Base-by-base conservation (phyloP, 2,113 vertebrate species). In the Odocoileus hemionus region DNA sequence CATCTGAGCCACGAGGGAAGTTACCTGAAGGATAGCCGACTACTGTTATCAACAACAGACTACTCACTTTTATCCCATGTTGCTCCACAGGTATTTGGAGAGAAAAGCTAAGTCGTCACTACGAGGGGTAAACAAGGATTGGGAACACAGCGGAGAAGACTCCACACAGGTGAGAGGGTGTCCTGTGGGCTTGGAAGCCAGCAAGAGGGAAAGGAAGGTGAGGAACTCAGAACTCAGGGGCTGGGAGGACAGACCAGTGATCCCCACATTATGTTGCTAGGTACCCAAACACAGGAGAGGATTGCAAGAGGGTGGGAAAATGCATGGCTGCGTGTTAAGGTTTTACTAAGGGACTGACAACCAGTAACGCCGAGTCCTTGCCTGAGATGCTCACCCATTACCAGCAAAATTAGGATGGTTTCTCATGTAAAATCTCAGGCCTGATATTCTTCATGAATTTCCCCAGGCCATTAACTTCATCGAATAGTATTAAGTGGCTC, bases 271-370 rank as follows among this genome's bases (percentile, higher is more conserved):
- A 9, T 43, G 67, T 14, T 17, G 30, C 16, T 9, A 3, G 12
- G 1, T 9, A 1, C 43, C 7, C 33, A 45, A 60, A 17, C 10
- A 28, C 14, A 47, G 36, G 45, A 50, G 43, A 12, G 30, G 30
- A 17, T 6, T 15, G 15, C 2, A 36, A 76, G 60, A 15, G 17
- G 0, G 2, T 1, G 7, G 28, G 26, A 30, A 43, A n/a, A 70
- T 4, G 12, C 15, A 16, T 3, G 0, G 12, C 52, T 12, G 2
- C 17, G 1, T 1, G 0, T 7, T n/a, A 14, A 39, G 19, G 5
- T 5, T 36, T 64, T 52, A 17, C 26, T 15, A 6, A 50, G 13
- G 21, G 15, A 6, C 1, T 36, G 36, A n/a, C 52, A 14, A 33
- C 21, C 45, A 36, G n/a, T 64, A 95, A 30, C 1, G 2, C 5